Evolutionary conservation across 2,888 invertebrate species (phyloP), one percentile per base, ranked within the genome.

Genomic region (Amphipoea lucens): DNA sequence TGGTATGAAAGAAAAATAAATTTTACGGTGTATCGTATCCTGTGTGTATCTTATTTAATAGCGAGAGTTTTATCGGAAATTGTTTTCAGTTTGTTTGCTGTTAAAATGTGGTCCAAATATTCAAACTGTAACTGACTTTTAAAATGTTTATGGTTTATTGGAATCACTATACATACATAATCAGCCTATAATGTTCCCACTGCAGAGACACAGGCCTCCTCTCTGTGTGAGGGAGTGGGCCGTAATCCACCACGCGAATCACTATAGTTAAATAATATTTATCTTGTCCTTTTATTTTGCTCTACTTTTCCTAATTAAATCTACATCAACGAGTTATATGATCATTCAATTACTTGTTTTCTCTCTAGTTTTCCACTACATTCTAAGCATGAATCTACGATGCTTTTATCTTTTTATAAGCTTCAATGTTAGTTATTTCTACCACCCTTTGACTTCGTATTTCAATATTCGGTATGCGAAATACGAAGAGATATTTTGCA

Each of bases 271-370:
- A 40, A 40, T 14, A n/a, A 68, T 29, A 36, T 45, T 23, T 57
- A 54, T 45, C 29, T n/a, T 60, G 65, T 68, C 20, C 14, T 65
- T 67, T 76, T 48, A 63, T 82, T 57, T 67, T 70, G 75, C 70
- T 70, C 73, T 51, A 67, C 62, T 60, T 82, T 70, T 73, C 48
- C n/a, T 70, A 66, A 82, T 51, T 45, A 76, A 82, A 82, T 74
- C 62, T 75, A 71, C 40, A 74, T 51, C 40, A 63, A 77, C 66
- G 45, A 74, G 57, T 71, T 74, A 54, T 48, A 20, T 48, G 42
- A 82, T 77, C 40, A 82, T 86, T 74, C 5, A 63, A 86, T 75
- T 75, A 81, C 65, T 54, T 40, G 36, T 74, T 79, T 76, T 79
- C 48, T 62, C 66, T 73, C 17, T 45, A 70, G 74, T 73, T 67